A percentile compares a stretch with the other conserved stretches of the same genome.
Evolutionary conservation across 2,797 vertebrate genomes (phyloP).

Genomic region (Liasis olivaceus): DNA sequence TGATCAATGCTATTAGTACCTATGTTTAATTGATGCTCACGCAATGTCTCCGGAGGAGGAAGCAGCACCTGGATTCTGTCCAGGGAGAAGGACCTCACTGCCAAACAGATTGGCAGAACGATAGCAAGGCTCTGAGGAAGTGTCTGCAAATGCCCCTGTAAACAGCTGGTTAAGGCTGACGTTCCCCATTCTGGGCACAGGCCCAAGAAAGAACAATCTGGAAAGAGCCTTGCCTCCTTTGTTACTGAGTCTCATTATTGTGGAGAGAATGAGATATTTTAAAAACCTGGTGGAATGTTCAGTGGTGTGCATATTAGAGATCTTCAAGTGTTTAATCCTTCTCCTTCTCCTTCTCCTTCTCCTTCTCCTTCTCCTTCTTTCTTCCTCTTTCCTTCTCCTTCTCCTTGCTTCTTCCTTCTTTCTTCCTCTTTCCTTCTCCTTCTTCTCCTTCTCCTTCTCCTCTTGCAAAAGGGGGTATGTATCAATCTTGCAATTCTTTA

Average conservation of each 20-base stretch:
- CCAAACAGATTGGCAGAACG: background rate
- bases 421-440: background rate
- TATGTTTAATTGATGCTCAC: no score
- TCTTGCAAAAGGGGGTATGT: background rate
- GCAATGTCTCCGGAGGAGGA: background rate
- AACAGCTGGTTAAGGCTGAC: background rate
- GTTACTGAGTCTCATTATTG: background rate
- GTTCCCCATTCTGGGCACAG: background rate
- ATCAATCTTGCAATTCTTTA: background rate
- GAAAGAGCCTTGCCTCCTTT: background rate
- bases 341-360: background rate
- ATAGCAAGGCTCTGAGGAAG: background rate
- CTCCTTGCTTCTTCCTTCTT: background rate
- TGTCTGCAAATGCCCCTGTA: background rate
- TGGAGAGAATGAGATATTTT: background rate
- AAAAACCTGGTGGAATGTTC: background rate
- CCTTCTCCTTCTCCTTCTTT: background rate
- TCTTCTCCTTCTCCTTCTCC: background rate
- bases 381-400: background rate
- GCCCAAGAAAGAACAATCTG: background rate
- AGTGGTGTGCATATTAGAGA: background rate
- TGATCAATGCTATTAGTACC: background rate
- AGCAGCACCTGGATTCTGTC: background rate
- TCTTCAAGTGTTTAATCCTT: background rate
- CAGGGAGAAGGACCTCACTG: background rate